These are phyloP conservation scores for Diachrysia chrysitis DNA, from an alignment of 2,888 invertebrate genomes.

Conservation along the genomic window DNA sequence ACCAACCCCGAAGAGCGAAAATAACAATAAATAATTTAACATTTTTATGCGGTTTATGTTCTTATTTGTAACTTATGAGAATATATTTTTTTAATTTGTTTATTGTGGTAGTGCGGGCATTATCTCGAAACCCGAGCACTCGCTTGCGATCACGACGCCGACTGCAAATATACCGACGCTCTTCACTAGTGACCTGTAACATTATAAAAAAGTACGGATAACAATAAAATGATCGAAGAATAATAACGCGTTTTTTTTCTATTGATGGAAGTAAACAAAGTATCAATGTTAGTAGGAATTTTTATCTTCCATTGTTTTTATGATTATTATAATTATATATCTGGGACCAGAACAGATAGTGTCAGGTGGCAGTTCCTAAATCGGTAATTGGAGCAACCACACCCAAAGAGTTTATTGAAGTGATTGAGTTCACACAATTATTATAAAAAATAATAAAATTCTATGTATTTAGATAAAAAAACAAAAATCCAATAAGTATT, in stretches of 20 bases:
- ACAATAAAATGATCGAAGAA: constrained; percentile 1
- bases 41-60: constrained; percentile 68
- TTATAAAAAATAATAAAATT: no score
- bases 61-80: constrained; percentile 54
- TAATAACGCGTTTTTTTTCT: background rate
- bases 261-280: background rate
- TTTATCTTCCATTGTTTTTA: background rate
- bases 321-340: background rate
- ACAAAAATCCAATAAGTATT: no score
- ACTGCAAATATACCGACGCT: constrained; percentile 94
- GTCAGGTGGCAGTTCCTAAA: no score
- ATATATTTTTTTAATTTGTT: constrained; percentile 49
- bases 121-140: constrained; percentile 93
- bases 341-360: no score
- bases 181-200: constrained; percentile 94
- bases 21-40: constrained; percentile 80
- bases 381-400: no score
- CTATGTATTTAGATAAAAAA: no score
- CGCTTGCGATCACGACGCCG: constrained; percentile 94
- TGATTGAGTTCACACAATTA: no score
- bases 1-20: constrained; percentile 64
- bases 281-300: background rate
- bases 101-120: constrained; percentile 90
- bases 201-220: constrained; percentile 62
- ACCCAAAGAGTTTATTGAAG: no score